phyloP scores from a whole-genome alignment of 1,140 invertebrate species.

The Nasonia longicornis region DNA sequence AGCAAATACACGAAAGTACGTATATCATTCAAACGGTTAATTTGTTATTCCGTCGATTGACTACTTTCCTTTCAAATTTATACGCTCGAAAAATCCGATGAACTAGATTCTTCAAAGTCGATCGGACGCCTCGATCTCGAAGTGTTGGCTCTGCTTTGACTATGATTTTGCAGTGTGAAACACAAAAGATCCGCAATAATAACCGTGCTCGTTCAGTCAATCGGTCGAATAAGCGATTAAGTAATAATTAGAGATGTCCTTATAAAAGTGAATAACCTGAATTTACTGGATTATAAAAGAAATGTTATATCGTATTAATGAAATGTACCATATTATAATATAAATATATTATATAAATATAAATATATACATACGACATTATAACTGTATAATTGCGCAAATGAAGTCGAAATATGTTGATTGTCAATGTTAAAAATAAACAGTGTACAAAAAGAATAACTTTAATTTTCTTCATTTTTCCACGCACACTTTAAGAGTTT shows the following conservation, averaged over 20 bases:
- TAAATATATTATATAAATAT: slow-evolving; percentile 48
- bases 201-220: neutral
- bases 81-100: neutral
- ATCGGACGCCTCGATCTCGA: too few relatives aligned
- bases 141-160: neutral
- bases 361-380: slow-evolving; percentile 56
- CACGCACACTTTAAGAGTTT: neutral
- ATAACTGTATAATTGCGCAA: slow-evolving; percentile 65
- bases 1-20: neutral
- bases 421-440: slow-evolving; percentile 71
- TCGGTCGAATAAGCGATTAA: slow-evolving; percentile 13
- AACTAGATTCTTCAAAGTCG: neutral
- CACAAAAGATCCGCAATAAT: neutral
- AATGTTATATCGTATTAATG: slow-evolving; percentile 39
- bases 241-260: slow-evolving; percentile 34
- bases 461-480: slow-evolving; percentile 25
- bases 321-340: slow-evolving; percentile 61
- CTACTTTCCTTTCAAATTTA: neutral
- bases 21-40: neutral
- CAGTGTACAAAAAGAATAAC: slow-evolving; percentile 62
- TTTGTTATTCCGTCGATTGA: slow-evolving; percentile 23
- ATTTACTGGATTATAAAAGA: slow-evolving; percentile 35
- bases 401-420: slow-evolving; percentile 61
- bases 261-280: slow-evolving; percentile 38
- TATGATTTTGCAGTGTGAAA: neutral